These are phyloP conservation scores for Acanthopagrus latus DNA, from an alignment of 2,797 vertebrate species.

Conservation along the genomic window DNA sequence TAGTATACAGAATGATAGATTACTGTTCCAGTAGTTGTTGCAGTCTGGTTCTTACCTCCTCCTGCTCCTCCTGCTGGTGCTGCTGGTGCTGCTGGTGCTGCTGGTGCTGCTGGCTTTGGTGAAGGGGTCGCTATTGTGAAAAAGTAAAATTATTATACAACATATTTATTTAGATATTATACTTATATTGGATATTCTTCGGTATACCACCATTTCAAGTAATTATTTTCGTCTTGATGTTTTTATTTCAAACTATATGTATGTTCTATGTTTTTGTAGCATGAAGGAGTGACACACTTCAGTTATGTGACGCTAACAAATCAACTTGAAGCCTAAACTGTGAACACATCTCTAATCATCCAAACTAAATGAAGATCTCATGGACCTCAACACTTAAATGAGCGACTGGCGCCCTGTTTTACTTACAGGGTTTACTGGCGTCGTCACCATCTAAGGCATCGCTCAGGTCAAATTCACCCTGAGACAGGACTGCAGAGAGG, in stretches of 20 bases:
- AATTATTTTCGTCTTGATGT: no score
- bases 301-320: no score
- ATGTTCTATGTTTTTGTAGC: no score
- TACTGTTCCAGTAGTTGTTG: background rate
- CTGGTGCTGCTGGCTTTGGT: conserved; percentile 52
- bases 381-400: background rate
- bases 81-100: conserved; percentile 45
- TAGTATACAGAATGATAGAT: background rate
- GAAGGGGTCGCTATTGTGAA: conserved; percentile 45
- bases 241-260: no score
- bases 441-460: conserved; percentile 77
- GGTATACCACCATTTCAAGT: background rate
- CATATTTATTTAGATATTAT: background rate
- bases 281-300: background rate
- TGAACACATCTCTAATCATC: no score
- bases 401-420: background rate
- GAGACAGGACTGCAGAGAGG: conserved; percentile 52
- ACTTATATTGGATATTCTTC: background rate
- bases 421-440: conserved; percentile 81
- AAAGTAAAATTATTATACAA: background rate
- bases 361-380: background rate
- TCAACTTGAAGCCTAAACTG: no score
- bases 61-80: conserved; percentile 49
- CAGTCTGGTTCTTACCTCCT: conserved; percentile 45
- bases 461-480: conserved; percentile 65